These are phyloP conservation scores for Dendrolimus pini DNA, from an alignment of 2,888 invertebrate genomes.

Conservation along the genomic window DNA sequence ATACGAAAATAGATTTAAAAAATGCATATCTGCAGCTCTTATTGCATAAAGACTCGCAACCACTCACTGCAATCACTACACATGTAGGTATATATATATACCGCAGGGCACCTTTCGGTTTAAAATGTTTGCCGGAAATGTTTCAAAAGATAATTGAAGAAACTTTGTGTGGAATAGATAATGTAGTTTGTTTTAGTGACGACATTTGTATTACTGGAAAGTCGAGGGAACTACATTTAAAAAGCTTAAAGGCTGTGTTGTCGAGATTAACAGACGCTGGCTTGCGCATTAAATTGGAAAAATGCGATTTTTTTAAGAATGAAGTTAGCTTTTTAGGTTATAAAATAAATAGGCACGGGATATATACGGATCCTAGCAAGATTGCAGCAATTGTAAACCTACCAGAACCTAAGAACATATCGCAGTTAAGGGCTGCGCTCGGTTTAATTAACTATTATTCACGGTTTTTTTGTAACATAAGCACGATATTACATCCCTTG, in stretches of 20 bases:
- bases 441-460: conserved; percentile 19
- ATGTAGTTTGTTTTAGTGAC: not conserved
- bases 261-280: conserved; percentile 1
- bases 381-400: conserved; percentile 11
- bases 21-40: conserved; percentile 7
- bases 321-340: conserved; percentile 13
- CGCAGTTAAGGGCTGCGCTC: conserved; percentile 14
- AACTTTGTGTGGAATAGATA: not conserved
- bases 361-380: conserved; percentile 11
- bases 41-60: conserved; percentile 5
- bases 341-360: conserved; percentile 13
- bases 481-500: conserved; percentile 12
- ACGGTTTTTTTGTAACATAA: conserved; percentile 14
- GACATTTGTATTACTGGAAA: conserved; percentile 5
- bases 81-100: conserved; percentile 6
- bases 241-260: conserved; percentile 1
- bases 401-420: conserved; percentile 8
- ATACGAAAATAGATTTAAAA: conserved; percentile 9
- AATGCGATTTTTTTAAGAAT: conserved; percentile 7
- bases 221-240: not conserved
- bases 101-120: conserved; percentile 3
- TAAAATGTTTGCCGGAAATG: conserved; percentile 8
- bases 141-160: conserved; percentile 9
- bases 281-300: conserved; percentile 2
- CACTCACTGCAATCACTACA: conserved; percentile 9